Conservation (phyloP, 2,888 invertebrate species). For the Lucinisca nassula region DNA sequence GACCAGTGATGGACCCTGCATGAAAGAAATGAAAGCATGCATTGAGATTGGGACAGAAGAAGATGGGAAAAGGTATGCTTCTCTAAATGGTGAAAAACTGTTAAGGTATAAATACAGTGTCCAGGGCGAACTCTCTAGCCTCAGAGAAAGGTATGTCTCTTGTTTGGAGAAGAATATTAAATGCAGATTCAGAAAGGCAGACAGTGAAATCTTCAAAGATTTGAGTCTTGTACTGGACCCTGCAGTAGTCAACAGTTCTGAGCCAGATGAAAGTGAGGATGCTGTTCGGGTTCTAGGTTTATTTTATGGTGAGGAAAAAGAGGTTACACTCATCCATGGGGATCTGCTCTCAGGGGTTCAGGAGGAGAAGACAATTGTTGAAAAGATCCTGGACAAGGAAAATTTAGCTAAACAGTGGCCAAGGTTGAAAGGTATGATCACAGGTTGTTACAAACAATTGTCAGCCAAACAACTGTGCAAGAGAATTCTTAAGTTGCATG, state of each 20-base stretch:
- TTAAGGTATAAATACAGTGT: background rate
- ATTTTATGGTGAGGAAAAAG: slow-evolving; percentile 7
- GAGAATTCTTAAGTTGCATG: slow-evolving; percentile 27
- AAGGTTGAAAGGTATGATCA: slow-evolving; percentile 40
- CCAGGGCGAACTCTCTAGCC: slow-evolving; percentile 28
- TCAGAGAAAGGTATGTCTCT: slow-evolving; percentile 22
- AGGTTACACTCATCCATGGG: slow-evolving; percentile 26
- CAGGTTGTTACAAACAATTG: slow-evolving; percentile 27
- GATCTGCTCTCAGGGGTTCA: no score
- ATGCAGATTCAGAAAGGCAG: slow-evolving; percentile 41
- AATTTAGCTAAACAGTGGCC: slow-evolving; percentile 45
- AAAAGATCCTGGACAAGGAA: slow-evolving; percentile 15
- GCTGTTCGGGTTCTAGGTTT: background rate
- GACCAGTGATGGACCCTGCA: slow-evolving; percentile 18
- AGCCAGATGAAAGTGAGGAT: background rate
- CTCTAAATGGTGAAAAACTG: slow-evolving; percentile 32
- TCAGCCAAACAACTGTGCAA: slow-evolving; percentile 3
- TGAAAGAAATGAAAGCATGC: slow-evolving; percentile 26
- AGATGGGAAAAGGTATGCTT: background rate
- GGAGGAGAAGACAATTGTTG: background rate
- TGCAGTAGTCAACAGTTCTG: background rate
- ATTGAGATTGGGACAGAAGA: slow-evolving; percentile 4
- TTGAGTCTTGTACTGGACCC: slow-evolving; percentile 41
- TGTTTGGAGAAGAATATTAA: slow-evolving; percentile 43
- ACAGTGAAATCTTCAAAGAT: slow-evolving; percentile 38